A percentile compares a stretch with the other conserved stretches of the same genome.
phyloP scores from a whole-genome alignment of 2,888 invertebrate species.

The Ochropleura leucogaster region DNA sequence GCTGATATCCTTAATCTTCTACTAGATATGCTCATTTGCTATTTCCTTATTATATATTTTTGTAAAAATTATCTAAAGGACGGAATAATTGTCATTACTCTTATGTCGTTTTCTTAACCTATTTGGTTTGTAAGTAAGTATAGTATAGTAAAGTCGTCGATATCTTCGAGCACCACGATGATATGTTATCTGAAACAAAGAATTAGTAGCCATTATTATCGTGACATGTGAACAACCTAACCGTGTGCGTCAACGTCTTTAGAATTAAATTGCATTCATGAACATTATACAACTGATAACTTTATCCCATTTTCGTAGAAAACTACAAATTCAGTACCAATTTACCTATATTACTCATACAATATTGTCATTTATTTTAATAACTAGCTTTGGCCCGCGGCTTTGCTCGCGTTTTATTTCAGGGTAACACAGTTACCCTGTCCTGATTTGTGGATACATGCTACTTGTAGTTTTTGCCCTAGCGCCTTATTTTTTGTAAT shows the following conservation, averaged over 20 bases:
- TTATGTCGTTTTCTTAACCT: constrained; percentile 73
- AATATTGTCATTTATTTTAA: constrained; percentile 33
- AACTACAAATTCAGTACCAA: neutral
- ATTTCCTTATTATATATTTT: constrained; percentile 70
- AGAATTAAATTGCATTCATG: constrained; percentile 30
- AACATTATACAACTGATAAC: constrained; percentile 10
- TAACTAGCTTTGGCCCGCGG: too few relatives aligned
- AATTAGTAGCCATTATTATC: constrained; percentile 56
- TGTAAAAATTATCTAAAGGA: constrained; percentile 79
- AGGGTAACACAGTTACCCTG: too few relatives aligned
- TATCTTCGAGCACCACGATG: constrained; percentile 74
- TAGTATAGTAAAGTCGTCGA: constrained; percentile 71
- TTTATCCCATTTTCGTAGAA: constrained; percentile 9
- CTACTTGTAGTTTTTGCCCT: too few relatives aligned
- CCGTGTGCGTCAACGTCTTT: neutral
- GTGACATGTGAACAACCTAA: constrained; percentile 30
- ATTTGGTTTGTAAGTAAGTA: constrained; percentile 74
- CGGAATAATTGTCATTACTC: constrained; percentile 78
- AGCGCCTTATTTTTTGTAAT: too few relatives aligned
- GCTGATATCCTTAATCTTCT: constrained; percentile 71
- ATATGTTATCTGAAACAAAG: constrained; percentile 84
- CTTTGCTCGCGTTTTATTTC: too few relatives aligned
- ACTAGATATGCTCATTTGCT: constrained; percentile 81
- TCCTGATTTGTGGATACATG: too few relatives aligned
- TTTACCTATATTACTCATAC: constrained; percentile 13